Conservation (phyloP, 2,113 vertebrate species). For the Oriolus oriolus region DNA sequence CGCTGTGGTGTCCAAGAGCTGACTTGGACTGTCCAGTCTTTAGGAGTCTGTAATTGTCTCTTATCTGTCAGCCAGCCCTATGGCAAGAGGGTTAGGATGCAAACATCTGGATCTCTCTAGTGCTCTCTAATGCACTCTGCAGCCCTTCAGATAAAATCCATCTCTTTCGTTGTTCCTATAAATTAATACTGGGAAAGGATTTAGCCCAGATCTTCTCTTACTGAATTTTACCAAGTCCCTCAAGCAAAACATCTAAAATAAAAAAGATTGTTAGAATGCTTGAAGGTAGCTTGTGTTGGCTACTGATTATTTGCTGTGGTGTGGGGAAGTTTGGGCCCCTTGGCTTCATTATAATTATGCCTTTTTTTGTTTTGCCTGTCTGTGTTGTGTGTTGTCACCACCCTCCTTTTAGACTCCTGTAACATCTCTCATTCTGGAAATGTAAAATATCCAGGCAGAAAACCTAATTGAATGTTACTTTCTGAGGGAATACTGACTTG, state of each 20-base stretch:
- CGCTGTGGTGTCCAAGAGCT: background rate
- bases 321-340: background rate
- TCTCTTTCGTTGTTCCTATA: background rate
- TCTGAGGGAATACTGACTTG: background rate
- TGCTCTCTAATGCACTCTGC: background rate
- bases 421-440: background rate
- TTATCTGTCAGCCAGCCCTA: background rate
- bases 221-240: background rate
- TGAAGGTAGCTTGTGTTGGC: background rate
- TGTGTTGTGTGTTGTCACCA: background rate
- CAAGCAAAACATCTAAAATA: background rate
- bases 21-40: background rate
- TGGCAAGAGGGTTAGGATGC: background rate
- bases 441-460: background rate
- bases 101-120: background rate
- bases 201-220: background rate
- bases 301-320: background rate
- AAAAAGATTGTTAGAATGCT: background rate
- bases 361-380: background rate
- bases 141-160: background rate
- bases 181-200: background rate
- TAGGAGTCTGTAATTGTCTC: background rate
- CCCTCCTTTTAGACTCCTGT: background rate
- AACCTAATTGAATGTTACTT: background rate
- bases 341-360: background rate